Conservation (phyloP, 2,113 vertebrate genomes). For the Syrrhaptes paradoxus region DNA sequence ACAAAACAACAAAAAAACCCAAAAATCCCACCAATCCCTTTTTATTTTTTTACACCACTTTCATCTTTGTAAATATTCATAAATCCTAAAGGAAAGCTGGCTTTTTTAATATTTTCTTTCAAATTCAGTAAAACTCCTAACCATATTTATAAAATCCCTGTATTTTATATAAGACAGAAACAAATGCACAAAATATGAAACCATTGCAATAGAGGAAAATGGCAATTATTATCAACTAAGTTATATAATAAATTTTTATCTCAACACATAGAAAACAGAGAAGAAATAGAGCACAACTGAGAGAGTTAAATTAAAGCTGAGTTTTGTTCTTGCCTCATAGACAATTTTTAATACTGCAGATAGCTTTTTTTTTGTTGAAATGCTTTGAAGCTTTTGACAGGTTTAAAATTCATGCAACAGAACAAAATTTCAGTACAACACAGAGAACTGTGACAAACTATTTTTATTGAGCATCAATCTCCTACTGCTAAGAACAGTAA, state of each 20-base stretch:
- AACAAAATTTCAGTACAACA: neutral
- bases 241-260: neutral
- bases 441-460: neutral
- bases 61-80: neutral
- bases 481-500: neutral
- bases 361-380: neutral
- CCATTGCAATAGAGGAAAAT: neutral
- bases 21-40: neutral
- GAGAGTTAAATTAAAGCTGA: neutral
- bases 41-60: neutral
- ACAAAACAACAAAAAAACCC: neutral
- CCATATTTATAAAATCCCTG: neutral
- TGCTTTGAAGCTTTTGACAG: neutral
- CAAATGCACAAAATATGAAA: neutral
- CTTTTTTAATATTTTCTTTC: neutral
- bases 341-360: neutral
- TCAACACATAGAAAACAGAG: neutral
- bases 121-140: neutral
- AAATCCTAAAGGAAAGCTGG: neutral
- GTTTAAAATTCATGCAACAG: constrained; percentile 29
- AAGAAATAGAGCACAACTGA: neutral
- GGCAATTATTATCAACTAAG: neutral
- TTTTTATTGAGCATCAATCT: neutral
- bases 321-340: neutral
- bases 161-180: neutral